A percentile compares a stretch with the other conserved stretches of the same genome.
phyloP scores from a whole-genome alignment of 2,888 invertebrate genomes.

The Nezara viridula region DNA sequence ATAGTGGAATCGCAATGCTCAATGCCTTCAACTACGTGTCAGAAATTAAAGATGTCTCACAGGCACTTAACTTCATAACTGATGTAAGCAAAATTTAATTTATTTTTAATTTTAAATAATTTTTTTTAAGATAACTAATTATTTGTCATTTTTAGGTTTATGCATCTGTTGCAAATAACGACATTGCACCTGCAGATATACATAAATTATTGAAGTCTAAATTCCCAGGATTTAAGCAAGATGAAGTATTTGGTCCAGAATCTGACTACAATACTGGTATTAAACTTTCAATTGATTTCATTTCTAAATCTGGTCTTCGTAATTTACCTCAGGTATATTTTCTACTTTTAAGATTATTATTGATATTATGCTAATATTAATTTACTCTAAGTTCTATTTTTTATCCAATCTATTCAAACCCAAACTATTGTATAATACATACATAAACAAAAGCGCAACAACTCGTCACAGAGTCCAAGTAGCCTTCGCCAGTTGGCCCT shows the following conservation, averaged over 20 bases:
- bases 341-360: slow-evolving; percentile 15
- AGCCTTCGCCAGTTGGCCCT: too few species aligned
- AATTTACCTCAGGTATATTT: slow-evolving; percentile 76
- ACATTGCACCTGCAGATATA: slow-evolving; percentile 78
- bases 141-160: slow-evolving; percentile 71
- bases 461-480: too few species aligned
- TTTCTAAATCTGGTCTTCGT: slow-evolving; percentile 81
- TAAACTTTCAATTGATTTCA: slow-evolving; percentile 83
- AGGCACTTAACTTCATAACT: slow-evolving; percentile 87
- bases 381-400: neutral
- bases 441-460: too few species aligned
- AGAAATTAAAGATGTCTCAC: slow-evolving; percentile 80
- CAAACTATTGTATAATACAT: too few species aligned
- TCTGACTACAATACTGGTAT: slow-evolving; percentile 93
- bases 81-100: slow-evolving; percentile 75
- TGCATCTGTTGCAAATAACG: slow-evolving; percentile 71
- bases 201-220: slow-evolving; percentile 78
- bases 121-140: slow-evolving; percentile 62
- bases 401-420: neutral
- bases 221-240: slow-evolving; percentile 75
- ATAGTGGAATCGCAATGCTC: slow-evolving; percentile 85
- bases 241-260: slow-evolving; percentile 87
- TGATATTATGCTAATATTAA: slow-evolving; percentile 39
- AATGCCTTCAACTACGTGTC: slow-evolving; percentile 92
- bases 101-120: slow-evolving; percentile 22